phyloP scores from a whole-genome alignment of 2,888 invertebrate species.

The Dysmachus trigonus region DNA sequence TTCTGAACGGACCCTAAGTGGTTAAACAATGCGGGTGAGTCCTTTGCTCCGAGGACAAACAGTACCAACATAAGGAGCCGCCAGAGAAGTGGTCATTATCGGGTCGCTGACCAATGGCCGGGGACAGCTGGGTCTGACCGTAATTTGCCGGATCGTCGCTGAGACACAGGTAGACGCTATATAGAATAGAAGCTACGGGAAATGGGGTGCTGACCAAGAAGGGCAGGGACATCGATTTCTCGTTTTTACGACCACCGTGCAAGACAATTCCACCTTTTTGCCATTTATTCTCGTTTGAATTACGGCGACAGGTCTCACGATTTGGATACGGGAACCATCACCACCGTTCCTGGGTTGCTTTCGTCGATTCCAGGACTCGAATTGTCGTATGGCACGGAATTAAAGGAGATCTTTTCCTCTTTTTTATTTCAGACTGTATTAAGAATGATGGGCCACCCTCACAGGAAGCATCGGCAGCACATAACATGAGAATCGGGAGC shows the following conservation, averaged over 20 bases:
- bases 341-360: background rate
- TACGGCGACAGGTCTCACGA: background rate
- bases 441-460: constrained; percentile 33
- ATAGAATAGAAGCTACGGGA: background rate
- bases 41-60: background rate
- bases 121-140: constrained; percentile 1
- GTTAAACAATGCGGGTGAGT: background rate
- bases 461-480: constrained; percentile 36
- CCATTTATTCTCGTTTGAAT: background rate
- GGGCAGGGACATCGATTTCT: background rate
- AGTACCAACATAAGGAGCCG: background rate
- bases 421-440: constrained; percentile 27
- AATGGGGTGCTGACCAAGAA: background rate
- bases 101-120: constrained; percentile 25
- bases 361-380: background rate
- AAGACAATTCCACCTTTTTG: background rate
- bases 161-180: background rate
- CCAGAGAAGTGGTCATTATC: background rate
- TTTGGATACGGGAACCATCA: background rate
- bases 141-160: background rate
- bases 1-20: background rate
- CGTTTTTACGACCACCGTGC: background rate
- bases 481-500: constrained; percentile 30
- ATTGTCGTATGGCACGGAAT: background rate
- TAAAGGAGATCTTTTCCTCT: background rate